Evolutionary conservation across 2,888 invertebrate species (phyloP).

Genomic region (Anoncus sp.): DNA sequence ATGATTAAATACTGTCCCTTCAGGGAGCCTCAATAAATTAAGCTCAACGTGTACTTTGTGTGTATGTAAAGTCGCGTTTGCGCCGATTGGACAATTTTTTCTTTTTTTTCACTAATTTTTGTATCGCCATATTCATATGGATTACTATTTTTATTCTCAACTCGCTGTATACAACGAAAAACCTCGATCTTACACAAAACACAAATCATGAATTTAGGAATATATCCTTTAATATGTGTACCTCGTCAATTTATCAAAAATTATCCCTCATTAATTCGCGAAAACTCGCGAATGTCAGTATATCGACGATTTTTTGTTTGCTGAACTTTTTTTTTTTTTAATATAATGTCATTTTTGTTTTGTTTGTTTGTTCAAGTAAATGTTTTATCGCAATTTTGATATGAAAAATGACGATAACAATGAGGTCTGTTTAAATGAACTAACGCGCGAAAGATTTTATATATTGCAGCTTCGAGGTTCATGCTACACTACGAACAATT

Average conservation of each 20-base stretch:
- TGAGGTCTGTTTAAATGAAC: conserved; percentile 4
- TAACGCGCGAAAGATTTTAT: conserved; percentile 20
- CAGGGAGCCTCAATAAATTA: conserved; percentile 14
- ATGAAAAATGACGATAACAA: neutral
- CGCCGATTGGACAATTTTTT: neutral
- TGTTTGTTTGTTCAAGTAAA: conserved; percentile 24
- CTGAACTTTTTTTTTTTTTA: conserved; percentile 7
- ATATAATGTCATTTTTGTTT: neutral
- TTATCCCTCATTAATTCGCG: neutral
- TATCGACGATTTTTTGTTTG: conserved; percentile 22
- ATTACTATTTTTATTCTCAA: neutral
- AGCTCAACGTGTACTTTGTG: neutral
- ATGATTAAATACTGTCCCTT: conserved; percentile 65
- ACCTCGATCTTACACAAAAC: neutral
- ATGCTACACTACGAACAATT: conserved; percentile 48
- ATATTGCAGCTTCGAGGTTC: conserved; percentile 57
- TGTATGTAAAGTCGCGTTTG: neutral
- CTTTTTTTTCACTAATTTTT: neutral
- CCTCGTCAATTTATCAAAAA: neutral
- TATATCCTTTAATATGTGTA: neutral
- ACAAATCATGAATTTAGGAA: neutral
- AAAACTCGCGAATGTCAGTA: conserved; percentile 18
- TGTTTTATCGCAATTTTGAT: conserved; percentile 32
- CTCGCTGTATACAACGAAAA: neutral
- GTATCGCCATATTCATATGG: too few relatives aligned